Evolutionary conservation across 2,888 invertebrate genomes (phyloP), one percentile per base, ranked within the genome.

Genomic region (Dynastes tityus): DNA sequence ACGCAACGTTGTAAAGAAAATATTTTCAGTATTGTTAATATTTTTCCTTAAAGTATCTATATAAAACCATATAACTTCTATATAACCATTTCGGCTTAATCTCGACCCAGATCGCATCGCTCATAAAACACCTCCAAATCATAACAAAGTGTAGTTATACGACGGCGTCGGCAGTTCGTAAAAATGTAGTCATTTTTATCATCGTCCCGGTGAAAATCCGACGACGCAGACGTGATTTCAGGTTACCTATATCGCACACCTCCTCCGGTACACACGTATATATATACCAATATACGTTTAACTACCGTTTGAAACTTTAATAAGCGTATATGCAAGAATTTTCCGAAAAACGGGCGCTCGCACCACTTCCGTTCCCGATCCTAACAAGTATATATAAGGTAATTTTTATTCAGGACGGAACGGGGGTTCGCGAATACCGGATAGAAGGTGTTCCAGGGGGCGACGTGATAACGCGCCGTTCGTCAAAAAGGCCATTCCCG

Each of bases 371-470:
- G 49, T 79, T 76, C 32, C 63, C 63, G 79, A 79, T 76, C 61
- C 70, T 76, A 79, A 79, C 79, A 76, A 79, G 79, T 79, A 76
- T 79, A 77, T 79, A 79, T 79, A 79, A 81, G 82, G 84, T 83
- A 85, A 86, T 87, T 86, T 85, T 86, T 86, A 87, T 86, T 86
- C 86, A 85, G 84, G 85, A 84, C 84, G 83, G 84, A 84, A 83
- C 83, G 84, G 82, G 81, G 83, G 81, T 80, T 80, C 81, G 63
- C 70, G 70, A 65, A 40, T 45, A 29, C 32, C 65, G 65, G 22
- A 65, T 74, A 22, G 40, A 40, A 45, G 65, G 65, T 45, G 65
- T 11, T 22, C 32, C 32, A 27, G n/a, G 61, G n/a, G 73, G 49
- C 58, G 85, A 84, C 83, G 84, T 82, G 80, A 83, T 81, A 81